Conservation (phyloP, 1,140 invertebrate species). For the Andrena cerasifolii region DNA sequence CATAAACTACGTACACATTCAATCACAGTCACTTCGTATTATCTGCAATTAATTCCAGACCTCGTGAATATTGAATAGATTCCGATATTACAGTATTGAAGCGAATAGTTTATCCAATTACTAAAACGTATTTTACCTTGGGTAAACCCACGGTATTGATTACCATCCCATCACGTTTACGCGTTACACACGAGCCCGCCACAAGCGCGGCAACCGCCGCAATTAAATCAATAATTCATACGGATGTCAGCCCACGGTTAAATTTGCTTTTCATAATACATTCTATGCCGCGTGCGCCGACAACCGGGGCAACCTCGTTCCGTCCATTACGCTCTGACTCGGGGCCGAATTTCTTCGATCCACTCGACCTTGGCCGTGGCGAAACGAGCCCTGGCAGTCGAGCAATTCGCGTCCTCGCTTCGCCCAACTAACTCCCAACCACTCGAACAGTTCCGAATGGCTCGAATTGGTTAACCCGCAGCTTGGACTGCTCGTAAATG, state of each 20-base stretch:
- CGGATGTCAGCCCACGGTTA: neutral
- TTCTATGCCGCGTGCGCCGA: neutral
- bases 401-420: conserved; percentile 32
- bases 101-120: neutral
- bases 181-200: neutral
- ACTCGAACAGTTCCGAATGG: conserved; percentile 57
- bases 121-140: neutral
- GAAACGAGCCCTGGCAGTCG: neutral
- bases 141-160: neutral
- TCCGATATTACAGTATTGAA: neutral
- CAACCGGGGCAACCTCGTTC: no score
- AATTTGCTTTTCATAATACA: neutral
- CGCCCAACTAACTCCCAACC: conserved; percentile 15
- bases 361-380: conserved; percentile 33
- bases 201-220: neutral
- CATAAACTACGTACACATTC: neutral
- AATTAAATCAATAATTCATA: conserved; percentile 22
- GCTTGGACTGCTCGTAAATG: conserved; percentile 50
- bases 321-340: neutral
- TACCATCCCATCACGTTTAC: neutral
- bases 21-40: neutral
- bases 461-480: conserved; percentile 59
- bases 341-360: conserved; percentile 32
- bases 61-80: neutral
- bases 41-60: neutral